A percentile compares a stretch with the other conserved stretches of the same genome.
These are phyloP conservation scores for Dryas iulia DNA, from an alignment of 1,140 invertebrate genomes.

Conservation along the genomic window DNA sequence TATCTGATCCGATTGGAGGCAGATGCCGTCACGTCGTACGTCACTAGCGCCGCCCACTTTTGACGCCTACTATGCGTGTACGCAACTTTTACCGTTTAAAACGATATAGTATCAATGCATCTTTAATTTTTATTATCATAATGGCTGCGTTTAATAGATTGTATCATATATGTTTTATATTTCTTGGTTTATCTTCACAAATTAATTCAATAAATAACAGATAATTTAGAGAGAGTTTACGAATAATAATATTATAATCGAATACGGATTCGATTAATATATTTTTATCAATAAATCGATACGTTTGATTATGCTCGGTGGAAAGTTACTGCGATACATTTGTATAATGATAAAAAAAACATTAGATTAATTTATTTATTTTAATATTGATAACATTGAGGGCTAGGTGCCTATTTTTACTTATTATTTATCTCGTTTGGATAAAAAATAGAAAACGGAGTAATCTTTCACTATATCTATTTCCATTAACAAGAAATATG, in stretches of 20 bases:
- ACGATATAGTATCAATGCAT: constrained; percentile 33
- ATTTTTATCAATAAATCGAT: constrained; percentile 1
- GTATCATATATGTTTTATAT: not conserved
- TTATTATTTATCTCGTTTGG: too few species aligned
- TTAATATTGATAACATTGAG: too few species aligned
- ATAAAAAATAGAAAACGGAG: too few species aligned
- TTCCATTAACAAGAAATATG: too few species aligned
- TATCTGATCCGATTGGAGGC: constrained; percentile 67
- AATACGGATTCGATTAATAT: not conserved
- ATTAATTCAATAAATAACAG: not conserved
- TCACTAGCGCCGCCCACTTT: constrained; percentile 69
- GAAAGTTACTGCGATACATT: not conserved
- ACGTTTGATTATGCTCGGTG: not conserved
- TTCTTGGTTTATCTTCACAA: not conserved
- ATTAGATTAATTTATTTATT: not conserved
- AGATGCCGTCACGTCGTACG: constrained; percentile 71
- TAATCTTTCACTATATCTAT: not conserved
- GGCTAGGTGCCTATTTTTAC: too few species aligned
- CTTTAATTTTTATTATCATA: constrained; percentile 38
- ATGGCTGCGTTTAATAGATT: constrained; percentile 25
- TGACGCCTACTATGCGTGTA: constrained; percentile 71
- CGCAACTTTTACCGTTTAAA: constrained; percentile 68
- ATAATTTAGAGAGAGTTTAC: not conserved
- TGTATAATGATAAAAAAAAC: not conserved
- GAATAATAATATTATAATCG: constrained; percentile 10